phyloP scores from a whole-genome alignment of 2,113 vertebrate species.

The Actinemys pallida region DNA sequence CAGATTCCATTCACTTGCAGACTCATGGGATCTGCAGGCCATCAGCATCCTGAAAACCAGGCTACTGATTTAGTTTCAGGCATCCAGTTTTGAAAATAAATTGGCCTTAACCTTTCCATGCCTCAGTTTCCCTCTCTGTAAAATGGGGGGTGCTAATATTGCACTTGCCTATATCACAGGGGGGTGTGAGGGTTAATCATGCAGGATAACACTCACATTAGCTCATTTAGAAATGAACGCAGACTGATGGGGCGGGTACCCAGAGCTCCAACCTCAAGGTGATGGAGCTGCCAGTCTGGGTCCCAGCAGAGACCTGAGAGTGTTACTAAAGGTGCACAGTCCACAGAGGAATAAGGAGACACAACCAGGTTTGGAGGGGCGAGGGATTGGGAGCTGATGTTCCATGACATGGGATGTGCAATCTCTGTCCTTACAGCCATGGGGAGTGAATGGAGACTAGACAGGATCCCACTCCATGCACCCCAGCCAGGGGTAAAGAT shows the following conservation, averaged over 20 bases:
- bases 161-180: background rate
- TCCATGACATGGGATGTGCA: background rate
- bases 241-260: background rate
- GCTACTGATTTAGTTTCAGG: background rate
- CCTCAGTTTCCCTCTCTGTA: background rate
- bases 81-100: background rate
- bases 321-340: background rate
- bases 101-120: background rate
- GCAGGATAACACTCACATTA: too few species aligned
- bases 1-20: background rate
- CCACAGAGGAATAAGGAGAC: background rate
- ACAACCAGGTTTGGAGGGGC: background rate
- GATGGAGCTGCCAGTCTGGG: background rate
- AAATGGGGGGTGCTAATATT: background rate
- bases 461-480: background rate
- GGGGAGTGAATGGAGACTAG: background rate
- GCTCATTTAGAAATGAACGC: background rate
- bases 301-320: background rate
- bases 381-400: background rate
- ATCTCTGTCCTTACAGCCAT: background rate
- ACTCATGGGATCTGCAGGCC: background rate
- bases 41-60: background rate
- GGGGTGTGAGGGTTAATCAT: background rate
- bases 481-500: background rate
- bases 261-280: background rate